Evolutionary conservation across 2,797 vertebrate genomes (phyloP).

Genomic region (Sus cebifrons): DNA sequence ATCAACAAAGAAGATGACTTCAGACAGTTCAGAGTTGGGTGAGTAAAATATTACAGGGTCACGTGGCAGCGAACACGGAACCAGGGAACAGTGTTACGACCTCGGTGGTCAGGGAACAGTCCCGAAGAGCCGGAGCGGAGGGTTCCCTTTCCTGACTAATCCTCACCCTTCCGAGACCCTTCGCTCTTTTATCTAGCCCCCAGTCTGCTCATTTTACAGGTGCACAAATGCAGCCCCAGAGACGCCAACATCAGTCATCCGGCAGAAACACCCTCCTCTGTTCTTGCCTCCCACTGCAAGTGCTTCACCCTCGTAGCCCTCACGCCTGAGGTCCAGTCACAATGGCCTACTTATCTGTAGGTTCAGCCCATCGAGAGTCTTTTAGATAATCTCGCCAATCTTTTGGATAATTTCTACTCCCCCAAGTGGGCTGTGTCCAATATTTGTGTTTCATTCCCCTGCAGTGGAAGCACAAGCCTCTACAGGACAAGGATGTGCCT

Average conservation of each 20-base stretch:
- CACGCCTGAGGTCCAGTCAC: neutral
- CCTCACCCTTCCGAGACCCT: neutral
- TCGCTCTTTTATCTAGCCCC: neutral
- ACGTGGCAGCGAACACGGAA: neutral
- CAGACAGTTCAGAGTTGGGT: neutral
- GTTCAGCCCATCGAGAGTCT: neutral
- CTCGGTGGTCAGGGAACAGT: neutral
- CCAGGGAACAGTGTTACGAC: too few species aligned
- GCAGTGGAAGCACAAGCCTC: neutral
- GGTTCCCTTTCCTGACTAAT: neutral
- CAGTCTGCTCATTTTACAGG: neutral
- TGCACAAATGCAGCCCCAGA: neutral
- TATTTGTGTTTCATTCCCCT: neutral
- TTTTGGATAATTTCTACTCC: constrained; percentile 19
- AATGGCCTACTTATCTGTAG: neutral
- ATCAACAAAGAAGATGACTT: neutral
- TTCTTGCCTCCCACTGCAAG: neutral
- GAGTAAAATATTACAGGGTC: neutral
- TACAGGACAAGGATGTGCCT: neutral
- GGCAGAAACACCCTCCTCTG: neutral
- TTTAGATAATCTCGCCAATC: neutral
- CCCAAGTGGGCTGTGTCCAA: neutral
- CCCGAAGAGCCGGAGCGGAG: neutral
- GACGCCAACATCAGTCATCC: neutral
- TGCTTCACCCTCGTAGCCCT: neutral